Evolutionary conservation across 2,113 vertebrate genomes (phyloP), one percentile per base, ranked within the genome.

Genomic region (Alligator mississippiensis): DNA sequence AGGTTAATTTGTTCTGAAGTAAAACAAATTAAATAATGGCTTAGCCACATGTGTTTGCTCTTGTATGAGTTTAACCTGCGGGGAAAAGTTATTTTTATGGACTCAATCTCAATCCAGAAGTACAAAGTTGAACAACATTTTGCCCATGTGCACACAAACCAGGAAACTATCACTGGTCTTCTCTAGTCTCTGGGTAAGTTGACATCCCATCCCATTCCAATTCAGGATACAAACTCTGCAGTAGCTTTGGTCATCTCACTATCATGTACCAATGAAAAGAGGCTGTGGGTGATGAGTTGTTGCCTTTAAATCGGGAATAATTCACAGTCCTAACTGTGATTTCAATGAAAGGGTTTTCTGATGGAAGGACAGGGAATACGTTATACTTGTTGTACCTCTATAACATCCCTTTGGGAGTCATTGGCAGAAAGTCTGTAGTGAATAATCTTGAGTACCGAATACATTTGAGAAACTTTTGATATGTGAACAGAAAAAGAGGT

Each of bases 381-480:
- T 68, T 93, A 19, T 27, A 15, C 9, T 25, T 77, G 83, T 25
- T 77, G 83, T 91, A 86, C 86, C 79, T 85, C n/a, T 59, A 34
- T 84, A 93, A 85, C 94, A 28, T 21, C 60, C 84, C 83, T 93
- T 24, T 80, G 89, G 90, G 96, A 95, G 72, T 95, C 96, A 90
- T 84, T 96, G 96, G 90, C 93, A 88, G 93, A 81, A 93, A 96
- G 82, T 92, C 94, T 80, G 34, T 0, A n/a, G 91, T 90, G 92
- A 93, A 94, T 92, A 96, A 95, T 94, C 94, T 80, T 87, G 91
- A 92, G 55, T 86, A 94, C 89, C 91, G 95, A 96, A 95, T 96
- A 95, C 92, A 90, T 92, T 83, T 92, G 90, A 88, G 86, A 75
- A 96, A 95, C 77, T 90, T 94, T 76, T 93, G 92, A 95, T 94